phyloP scores from a whole-genome alignment of 2,888 invertebrate species.

The Esperia sulphurella region DNA sequence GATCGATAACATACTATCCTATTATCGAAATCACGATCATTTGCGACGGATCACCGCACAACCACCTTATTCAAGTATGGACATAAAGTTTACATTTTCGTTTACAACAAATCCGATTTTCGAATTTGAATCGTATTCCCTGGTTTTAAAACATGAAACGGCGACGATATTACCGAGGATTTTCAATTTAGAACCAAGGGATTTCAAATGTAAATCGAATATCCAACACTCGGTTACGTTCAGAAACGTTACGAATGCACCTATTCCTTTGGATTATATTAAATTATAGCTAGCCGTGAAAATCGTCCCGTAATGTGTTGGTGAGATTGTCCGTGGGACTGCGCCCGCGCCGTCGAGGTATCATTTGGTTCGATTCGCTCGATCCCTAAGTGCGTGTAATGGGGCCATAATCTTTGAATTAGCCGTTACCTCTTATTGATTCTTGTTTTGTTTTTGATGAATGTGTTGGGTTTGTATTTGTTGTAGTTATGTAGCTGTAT shows the following conservation, averaged over 20 bases:
- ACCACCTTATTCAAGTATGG: conserved; percentile 23
- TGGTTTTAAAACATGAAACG: conserved; percentile 21
- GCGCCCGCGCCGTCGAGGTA: conserved; percentile 41
- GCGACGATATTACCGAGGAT: conserved; percentile 12
- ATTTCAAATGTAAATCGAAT: conserved; percentile 23
- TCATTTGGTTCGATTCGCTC: conserved; percentile 62
- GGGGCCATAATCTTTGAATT: conserved; percentile 70
- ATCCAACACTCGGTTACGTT: conserved; percentile 28
- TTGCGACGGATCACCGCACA: conserved; percentile 30
- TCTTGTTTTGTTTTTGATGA: conserved; percentile 49
- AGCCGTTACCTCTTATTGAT: conserved; percentile 66
- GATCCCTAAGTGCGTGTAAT: conserved; percentile 65
- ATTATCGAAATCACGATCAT: conserved; percentile 75
- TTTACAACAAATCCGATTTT: conserved; percentile 18
- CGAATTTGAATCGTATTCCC: conserved; percentile 38
- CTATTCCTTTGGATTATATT: conserved; percentile 79
- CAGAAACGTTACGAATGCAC: conserved; percentile 50
- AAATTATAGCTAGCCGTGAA: conserved; percentile 78
- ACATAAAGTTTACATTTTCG: conserved; percentile 26
- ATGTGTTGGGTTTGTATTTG: conserved; percentile 28
- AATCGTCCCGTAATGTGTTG: conserved; percentile 76
- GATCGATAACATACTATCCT: conserved; percentile 73
- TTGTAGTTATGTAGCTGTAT: conserved; percentile 16
- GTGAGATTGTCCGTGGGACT: conserved; percentile 71
- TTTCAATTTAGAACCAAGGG: conserved; percentile 21